Base-by-base conservation (phyloP, 2,113 vertebrate genomes). In the Trachemys scripta region DNA sequence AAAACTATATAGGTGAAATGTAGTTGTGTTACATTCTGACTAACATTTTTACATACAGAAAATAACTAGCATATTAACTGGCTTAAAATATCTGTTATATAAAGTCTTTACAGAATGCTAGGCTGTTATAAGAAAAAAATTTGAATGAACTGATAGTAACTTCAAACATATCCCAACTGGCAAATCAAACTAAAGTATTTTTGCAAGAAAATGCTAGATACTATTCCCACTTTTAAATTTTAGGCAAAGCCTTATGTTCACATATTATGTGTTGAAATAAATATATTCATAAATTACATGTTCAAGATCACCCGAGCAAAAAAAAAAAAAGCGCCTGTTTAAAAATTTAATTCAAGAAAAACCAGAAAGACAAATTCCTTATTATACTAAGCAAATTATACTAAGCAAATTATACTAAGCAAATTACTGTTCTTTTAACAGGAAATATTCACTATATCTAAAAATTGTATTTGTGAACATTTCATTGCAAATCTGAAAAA, bases 181-280 rank as follows among this genome's bases (percentile, higher is more conserved):
- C 27, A 85, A 93, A 92, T 19, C 27, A 92, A 93, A 88, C 62
- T 59, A 85, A 1, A 75, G 22, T 12, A 83, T 47, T 79, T 53
- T 79, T 9, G 2, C 79, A 93, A 90, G 82, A 87, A 94, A 94
- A 90, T 2, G 5, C 50, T 65, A 89, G 57, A 75, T 76, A 14
- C 16, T 87, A 6, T 38, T 79, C 16, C 29, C 47, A 94, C 0
- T 93, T 82, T 29, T 38, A 42, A 22, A 82, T 82, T 82, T 56
- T 82, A 27, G 38, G 13, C 62, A 69, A 59, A 84, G 82, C 25
- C 24, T 90, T 95, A 59, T 85, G 47, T 80, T 96, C 86, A 82
- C 8, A 69, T 11, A n/a, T 35, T 0, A 87, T 35, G 59, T 65
- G 31, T 65, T 35, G 59, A 65, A 65, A 65, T 65, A 65, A 62